Evolutionary conservation across 64 coral and sea anemone genomes (phyloP), one percentile per base, ranked within the genome.

Genomic region (Trachythela sp.): DNA sequence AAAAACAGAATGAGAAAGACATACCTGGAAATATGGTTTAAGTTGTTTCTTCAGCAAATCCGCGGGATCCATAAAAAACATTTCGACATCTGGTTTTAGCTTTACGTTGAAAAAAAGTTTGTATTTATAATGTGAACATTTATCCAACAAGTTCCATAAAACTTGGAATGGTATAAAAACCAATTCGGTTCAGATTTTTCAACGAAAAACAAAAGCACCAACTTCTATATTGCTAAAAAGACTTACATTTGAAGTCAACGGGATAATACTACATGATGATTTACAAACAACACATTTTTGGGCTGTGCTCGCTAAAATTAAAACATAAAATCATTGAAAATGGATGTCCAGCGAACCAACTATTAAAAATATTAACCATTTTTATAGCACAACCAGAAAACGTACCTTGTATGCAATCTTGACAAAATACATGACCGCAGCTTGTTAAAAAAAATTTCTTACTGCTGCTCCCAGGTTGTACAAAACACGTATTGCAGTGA

Each of bases 11-110:
- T n/a, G n/a, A n/a, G n/a, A 24, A 31, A 76, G 2, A 40, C 24
- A 6, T 87, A 93, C 96, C 91, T 99, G 96, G 27, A 88, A 90
- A 24, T 94, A 84, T 59, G 94, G 91, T 41, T 91, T 93, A 20
- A 89, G 89, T 27, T 99, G 90, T 75, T 92, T 94, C 45, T 90
- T 93, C 37, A 92, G 85, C 20, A 99, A 88, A 48, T 92, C 88
- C 36, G 54, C 91, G 72, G 92, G 89, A 71, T 99, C 91, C 20
- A 85, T 93, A 54, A 99, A 99, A 59, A 91, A 94, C 89, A 94
- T 89, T 89, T 99, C 93, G 50, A 97, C 95, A 51, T 97, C 95
- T 35, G 93, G 95, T 90, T 97, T 97, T 88, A 97, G 92, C 95
- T 97, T 31, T 33, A 27, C 39, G 9, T 15, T 34, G 59, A 36